Conservation (phyloP, 2,113 vertebrate genomes). For the Cyphomyrus plagiostoma region DNA sequence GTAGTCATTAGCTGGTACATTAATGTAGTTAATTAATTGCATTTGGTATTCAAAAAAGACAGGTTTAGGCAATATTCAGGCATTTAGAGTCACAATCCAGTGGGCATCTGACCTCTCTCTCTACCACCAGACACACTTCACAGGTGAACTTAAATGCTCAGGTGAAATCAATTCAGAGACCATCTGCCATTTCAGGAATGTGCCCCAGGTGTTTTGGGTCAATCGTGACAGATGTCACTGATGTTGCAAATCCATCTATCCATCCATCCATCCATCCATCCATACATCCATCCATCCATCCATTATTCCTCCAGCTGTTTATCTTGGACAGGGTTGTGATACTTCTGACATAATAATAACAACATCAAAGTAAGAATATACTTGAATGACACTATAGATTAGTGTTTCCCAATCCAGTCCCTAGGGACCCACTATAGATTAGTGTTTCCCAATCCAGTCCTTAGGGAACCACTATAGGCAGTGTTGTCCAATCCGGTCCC, state of each 20-base stretch:
- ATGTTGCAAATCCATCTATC: not conserved
- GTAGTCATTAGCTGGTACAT: not conserved
- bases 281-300: not conserved
- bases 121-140: not conserved
- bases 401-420: not conserved
- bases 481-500: too few species aligned
- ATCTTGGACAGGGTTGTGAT: not conserved
- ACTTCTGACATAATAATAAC: not conserved
- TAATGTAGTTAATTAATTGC: not conserved
- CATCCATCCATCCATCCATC: not conserved
- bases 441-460: too few species aligned
- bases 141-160: not conserved
- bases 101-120: not conserved
- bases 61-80: not conserved
- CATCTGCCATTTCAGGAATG: not conserved
- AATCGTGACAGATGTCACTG: not conserved
- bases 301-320: not conserved
- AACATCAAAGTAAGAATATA: not conserved
- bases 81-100: not conserved
- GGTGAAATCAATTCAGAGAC: not conserved
- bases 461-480: too few species aligned
- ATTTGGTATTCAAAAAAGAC: not conserved
- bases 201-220: not conserved
- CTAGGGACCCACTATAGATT: too few species aligned
- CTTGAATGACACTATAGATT: not conserved